Evolutionary conservation across 2,888 invertebrate species (phyloP), one percentile per base, ranked within the genome.

Genomic region (Linyphia triangularis): DNA sequence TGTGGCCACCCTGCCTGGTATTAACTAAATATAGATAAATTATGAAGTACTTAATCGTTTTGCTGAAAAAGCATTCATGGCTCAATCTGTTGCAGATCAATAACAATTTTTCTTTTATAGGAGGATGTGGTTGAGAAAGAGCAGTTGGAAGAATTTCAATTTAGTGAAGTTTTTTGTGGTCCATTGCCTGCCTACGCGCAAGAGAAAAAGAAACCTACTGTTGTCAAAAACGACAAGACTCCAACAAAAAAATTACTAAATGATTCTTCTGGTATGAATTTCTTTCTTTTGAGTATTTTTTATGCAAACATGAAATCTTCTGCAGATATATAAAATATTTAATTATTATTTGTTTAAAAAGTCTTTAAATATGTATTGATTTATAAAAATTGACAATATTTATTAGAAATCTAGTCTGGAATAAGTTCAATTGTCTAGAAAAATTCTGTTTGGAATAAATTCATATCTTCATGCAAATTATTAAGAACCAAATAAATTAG

Each of bases 141-240:
- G 28, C 67, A 84, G 10, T 5, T 89, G 13, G 33, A 84, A 1
- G 82, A 84, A 33, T 89, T 89, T 65, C 70, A 28, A 7, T 84
- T 89, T 13, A 73, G 59, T 28, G 83, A 83, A 67, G 84, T 84
- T n/a, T 78, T 78, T 28, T 59, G 83, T 37, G 89, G 89, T 1
- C 89, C 89, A 1, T 79, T 79, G 16, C 89, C 89, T 10, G 51
- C 59, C 16, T 88, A 83, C 65, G 72, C 72, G 24, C 59, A 59
- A 59, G 59, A 61, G 19, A 79, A 72, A 28, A 79, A 63, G n/a
- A 79, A 72, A 65, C 9, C 61, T 26, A 3, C 5, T 3, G 16
- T 40, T 19, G 77, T 69, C 3, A 78, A 78, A 40, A 30, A 3
- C 22, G 82, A 59, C 5, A 86, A 86, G 67, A 59, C 59, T 0